These are phyloP conservation scores for Zingel zingel DNA, from an alignment of 2,113 vertebrate genomes.

Conservation along the genomic window DNA sequence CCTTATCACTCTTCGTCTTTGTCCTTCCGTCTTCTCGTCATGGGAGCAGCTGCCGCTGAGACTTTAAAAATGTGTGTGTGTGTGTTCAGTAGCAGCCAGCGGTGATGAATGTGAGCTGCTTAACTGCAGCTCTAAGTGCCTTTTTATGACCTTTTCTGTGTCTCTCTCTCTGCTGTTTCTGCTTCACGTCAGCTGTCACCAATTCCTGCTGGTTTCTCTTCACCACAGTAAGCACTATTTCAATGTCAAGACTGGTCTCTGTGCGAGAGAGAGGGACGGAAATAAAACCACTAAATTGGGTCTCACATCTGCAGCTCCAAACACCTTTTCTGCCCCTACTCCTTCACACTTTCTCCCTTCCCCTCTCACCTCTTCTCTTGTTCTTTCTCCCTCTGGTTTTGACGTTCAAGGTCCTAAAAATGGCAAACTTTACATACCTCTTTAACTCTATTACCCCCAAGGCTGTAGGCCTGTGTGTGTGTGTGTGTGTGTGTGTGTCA, in stretches of 20 bases:
- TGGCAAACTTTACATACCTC: conserved; percentile 68
- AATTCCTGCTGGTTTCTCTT: conserved; percentile 15
- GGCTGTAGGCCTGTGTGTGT: conserved; percentile 54
- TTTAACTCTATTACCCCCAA: conserved; percentile 64
- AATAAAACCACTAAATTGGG: conserved; percentile 6
- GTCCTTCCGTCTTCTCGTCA: background rate
- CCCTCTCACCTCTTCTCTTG: background rate
- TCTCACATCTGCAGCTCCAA: conserved; percentile 52
- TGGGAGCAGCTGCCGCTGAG: conserved; percentile 28
- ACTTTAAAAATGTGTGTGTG: background rate
- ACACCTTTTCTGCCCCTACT: conserved; percentile 22
- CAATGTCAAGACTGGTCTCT: background rate
- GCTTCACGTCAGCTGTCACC: conserved; percentile 39
- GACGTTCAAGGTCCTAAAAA: conserved; percentile 57
- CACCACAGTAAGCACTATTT: background rate
- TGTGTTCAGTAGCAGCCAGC: conserved; percentile 31
- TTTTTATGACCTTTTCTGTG: conserved; percentile 55
- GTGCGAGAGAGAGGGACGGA: background rate
- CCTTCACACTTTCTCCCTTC: conserved; percentile 1
- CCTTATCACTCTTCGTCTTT: conserved; percentile 20
- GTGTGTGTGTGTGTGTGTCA: conserved; percentile 36
- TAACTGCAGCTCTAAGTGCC: conserved; percentile 49
- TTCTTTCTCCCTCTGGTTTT: conserved; percentile 25
- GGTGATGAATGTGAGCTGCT: conserved; percentile 36
- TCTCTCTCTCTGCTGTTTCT: conserved; percentile 24